A percentile compares a stretch with the other conserved stretches of the same genome.
Conservation (phyloP, 2,888 invertebrate species). For the Dolomedes plantarius region DNA sequence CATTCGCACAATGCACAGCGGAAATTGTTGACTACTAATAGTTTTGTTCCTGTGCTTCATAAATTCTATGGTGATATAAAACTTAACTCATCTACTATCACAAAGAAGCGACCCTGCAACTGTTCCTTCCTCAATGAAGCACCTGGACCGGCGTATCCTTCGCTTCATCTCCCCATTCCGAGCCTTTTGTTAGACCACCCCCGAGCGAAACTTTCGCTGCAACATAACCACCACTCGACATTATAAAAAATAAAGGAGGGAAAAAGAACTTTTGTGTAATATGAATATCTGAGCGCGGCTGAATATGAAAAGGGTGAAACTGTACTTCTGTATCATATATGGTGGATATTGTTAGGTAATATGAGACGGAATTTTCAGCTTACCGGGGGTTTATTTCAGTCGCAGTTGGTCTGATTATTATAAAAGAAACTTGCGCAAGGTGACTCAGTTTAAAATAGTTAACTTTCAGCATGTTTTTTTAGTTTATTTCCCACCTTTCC, state of each 20-base stretch:
- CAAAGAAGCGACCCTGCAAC: constrained; percentile 42
- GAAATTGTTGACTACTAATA: too few species aligned
- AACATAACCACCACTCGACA: constrained; percentile 32
- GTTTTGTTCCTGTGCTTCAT: too few species aligned
- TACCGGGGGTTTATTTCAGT: background rate
- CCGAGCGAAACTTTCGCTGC: constrained; percentile 64
- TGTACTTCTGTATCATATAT: background rate
- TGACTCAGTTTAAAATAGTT: too few species aligned
- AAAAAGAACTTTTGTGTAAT: background rate
- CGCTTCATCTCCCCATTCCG: constrained; percentile 41
- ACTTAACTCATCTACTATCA: too few species aligned
- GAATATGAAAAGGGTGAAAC: background rate
- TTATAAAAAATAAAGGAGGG: constrained; percentile 9
- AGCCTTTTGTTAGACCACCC: constrained; percentile 39
- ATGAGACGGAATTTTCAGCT: background rate
- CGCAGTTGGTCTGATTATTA: background rate
- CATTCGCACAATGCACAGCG: too few species aligned
- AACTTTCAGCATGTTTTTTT: too few species aligned
- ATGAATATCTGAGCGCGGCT: background rate
- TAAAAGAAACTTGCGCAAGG: background rate
- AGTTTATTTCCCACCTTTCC: too few species aligned
- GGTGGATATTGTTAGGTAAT: background rate
- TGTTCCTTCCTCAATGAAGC: constrained; percentile 35
- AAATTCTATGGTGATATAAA: too few species aligned
- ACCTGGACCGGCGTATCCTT: constrained; percentile 57